These are phyloP conservation scores for Typhlichthys subterraneus DNA, from an alignment of 2,797 vertebrate genomes.

Conservation along the genomic window DNA sequence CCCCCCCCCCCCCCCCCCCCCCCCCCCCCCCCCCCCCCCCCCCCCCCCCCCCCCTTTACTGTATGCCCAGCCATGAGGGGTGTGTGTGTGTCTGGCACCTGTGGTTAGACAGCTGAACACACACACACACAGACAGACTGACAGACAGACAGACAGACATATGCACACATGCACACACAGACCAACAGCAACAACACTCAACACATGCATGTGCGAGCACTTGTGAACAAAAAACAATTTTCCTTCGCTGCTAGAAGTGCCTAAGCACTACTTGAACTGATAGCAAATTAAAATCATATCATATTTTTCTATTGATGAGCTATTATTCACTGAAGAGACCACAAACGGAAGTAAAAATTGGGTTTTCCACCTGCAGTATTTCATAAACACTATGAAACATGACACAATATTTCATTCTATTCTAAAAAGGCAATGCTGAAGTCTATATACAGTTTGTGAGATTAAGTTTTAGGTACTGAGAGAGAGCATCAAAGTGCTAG, in stretches of 20 bases:
- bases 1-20: too few species aligned
- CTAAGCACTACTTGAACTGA: background rate
- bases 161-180: background rate
- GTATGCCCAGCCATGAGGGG: too few species aligned
- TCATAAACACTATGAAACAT: too few species aligned
- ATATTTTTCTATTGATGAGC: background rate
- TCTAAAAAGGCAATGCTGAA: too few species aligned
- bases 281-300: background rate
- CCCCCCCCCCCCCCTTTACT: too few species aligned
- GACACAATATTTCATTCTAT: too few species aligned
- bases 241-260: background rate
- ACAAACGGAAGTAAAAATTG: background rate
- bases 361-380: too few species aligned
- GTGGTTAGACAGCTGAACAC: background rate
- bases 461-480: too few species aligned
- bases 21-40: too few species aligned
- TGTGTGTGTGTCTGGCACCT: too few species aligned
- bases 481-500: too few species aligned
- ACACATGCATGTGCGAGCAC: background rate
- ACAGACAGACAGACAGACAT: background rate
- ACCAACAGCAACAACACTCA: background rate
- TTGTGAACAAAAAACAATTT: background rate
- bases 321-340: slow-evolving; percentile 1
- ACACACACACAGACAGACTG: background rate
- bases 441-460: too few species aligned